Conservation (phyloP, 2,888 invertebrate genomes). For the Xestia ashworthii region DNA sequence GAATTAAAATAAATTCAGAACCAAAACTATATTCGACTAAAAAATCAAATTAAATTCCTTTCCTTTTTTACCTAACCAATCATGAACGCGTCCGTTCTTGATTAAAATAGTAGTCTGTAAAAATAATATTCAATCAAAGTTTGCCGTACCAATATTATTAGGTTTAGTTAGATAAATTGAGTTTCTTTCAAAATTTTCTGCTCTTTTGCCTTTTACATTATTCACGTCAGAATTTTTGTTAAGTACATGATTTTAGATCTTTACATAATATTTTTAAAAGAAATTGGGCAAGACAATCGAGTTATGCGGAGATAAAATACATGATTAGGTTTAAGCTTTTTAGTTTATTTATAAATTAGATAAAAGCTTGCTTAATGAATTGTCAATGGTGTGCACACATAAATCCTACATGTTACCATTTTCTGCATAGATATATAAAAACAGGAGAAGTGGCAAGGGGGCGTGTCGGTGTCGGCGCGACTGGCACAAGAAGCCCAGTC, state of each 20-base stretch:
- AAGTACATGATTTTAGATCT: slow-evolving; percentile 25
- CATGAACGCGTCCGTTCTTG: neutral
- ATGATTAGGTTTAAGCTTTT: neutral
- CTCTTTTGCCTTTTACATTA: slow-evolving; percentile 20
- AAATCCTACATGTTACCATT: no score
- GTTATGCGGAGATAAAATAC: neutral
- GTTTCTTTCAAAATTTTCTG: slow-evolving; percentile 44
- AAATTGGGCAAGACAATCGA: neutral
- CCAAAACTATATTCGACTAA: neutral
- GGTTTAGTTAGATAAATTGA: slow-evolving; percentile 47
- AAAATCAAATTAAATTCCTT: slow-evolving; percentile 11
- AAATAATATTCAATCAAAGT: slow-evolving; percentile 36
- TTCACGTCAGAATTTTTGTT: slow-evolving; percentile 10
- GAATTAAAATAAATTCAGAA: neutral
- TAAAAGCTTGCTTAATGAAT: neutral
- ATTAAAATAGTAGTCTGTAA: slow-evolving; percentile 10
- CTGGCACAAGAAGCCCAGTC: no score
- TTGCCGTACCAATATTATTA: slow-evolving; percentile 43
- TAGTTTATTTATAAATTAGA: neutral
- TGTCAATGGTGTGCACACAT: no score
- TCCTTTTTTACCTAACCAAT: slow-evolving; percentile 1
- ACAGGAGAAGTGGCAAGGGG: no score
- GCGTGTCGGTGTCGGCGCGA: no score
- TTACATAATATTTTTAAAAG: neutral
- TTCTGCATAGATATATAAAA: no score